Conservation (phyloP, 2,888 invertebrate species). For the Dermolepida albohirtum region DNA sequence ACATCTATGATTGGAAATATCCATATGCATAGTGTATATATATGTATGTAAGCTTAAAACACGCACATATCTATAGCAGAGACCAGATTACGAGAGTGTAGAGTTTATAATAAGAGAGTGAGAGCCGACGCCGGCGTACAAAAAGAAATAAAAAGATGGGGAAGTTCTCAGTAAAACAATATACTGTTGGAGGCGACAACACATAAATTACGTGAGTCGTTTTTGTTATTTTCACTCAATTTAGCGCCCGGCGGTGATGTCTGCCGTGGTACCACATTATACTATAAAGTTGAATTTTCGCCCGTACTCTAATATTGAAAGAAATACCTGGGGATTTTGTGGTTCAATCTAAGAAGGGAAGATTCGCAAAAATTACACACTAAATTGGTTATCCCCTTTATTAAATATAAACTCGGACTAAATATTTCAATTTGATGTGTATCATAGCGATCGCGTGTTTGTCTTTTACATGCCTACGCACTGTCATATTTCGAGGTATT, state of each 20-base stretch:
- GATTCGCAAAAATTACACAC: constrained; percentile 54
- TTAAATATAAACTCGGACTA: constrained; percentile 52
- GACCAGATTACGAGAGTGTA: constrained; percentile 9
- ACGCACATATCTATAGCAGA: not conserved
- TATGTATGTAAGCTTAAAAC: no score
- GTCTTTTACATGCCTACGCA: constrained; percentile 9
- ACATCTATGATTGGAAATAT: no score
- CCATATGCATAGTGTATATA: no score
- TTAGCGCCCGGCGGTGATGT: constrained; percentile 51
- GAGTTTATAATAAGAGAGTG: constrained; percentile 10
- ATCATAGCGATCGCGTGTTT: constrained; percentile 2
- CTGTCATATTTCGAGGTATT: constrained; percentile 29
- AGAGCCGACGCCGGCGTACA: not conserved
- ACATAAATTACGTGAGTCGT: constrained; percentile 54
- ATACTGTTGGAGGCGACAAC: constrained; percentile 51
- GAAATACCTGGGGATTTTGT: constrained; percentile 56
- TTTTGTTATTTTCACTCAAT: constrained; percentile 55
- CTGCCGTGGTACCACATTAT: constrained; percentile 54
- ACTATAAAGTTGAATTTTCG: constrained; percentile 54
- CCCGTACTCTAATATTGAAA: constrained; percentile 50
- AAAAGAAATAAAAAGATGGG: constrained; percentile 20
- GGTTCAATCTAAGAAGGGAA: constrained; percentile 54
- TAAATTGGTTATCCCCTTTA: constrained; percentile 52
- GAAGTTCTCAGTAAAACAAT: constrained; percentile 41
- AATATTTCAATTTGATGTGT: constrained; percentile 46